These are phyloP conservation scores for Alethe diademata DNA, from an alignment of 2,113 vertebrate species.

Conservation along the genomic window DNA sequence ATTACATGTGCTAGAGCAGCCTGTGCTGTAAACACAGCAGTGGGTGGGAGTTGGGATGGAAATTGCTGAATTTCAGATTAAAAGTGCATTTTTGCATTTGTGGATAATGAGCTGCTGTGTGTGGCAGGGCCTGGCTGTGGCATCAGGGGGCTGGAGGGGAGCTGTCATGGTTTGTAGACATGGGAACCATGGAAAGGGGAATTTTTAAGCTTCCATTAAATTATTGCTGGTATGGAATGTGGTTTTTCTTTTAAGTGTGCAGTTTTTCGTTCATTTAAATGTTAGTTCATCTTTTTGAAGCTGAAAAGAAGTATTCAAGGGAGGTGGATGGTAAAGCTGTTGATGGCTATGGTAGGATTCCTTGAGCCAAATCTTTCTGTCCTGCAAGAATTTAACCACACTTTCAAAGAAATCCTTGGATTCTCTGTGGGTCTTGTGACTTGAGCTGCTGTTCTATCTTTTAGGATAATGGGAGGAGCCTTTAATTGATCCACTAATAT, in stretches of 20 bases:
- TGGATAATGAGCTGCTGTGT: not conserved
- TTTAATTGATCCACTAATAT: not conserved
- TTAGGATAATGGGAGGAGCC: not conserved
- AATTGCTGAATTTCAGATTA: not conserved
- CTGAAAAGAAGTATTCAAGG: not conserved
- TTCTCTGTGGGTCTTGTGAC: not conserved
- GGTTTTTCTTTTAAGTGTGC: not conserved
- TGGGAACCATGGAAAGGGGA: not conserved
- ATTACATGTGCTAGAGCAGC: not conserved
- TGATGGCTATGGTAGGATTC: not conserved
- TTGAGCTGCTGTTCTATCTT: not conserved
- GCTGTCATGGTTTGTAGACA: fast-evolving
- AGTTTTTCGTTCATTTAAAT: not conserved
- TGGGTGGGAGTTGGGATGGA: not conserved
- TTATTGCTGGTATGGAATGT: not conserved
- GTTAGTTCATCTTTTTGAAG: not conserved
- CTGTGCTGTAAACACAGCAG: not conserved
- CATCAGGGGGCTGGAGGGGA: not conserved
- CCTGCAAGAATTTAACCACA: not conserved
- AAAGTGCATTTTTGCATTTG: not conserved
- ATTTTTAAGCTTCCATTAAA: not conserved
- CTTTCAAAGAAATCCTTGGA: not conserved
- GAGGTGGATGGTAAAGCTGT: not conserved
- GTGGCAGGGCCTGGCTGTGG: not conserved
- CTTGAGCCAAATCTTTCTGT: not conserved